Percentiles rank a stretch among this genome's conserved stretches.
Conservation (phyloP, 2,888 invertebrate species). For the Imbricaverruca yamaguchii region DNA sequence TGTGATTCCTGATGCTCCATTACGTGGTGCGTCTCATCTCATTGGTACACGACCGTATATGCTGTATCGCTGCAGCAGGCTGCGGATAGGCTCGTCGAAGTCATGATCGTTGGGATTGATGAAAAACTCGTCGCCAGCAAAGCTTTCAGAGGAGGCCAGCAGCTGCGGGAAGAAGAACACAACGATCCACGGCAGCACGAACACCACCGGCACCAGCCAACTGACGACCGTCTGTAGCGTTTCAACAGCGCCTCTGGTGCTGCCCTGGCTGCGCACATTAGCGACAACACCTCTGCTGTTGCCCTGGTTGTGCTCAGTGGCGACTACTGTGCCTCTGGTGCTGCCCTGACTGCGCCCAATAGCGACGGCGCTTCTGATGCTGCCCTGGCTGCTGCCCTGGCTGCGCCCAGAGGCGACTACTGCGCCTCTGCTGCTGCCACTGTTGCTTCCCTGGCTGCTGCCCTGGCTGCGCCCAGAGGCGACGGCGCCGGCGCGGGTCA, state of each 20-base stretch:
- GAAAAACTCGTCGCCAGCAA: not conserved
- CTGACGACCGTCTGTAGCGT: not conserved
- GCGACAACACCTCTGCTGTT: too few species aligned
- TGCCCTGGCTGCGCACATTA: not conserved
- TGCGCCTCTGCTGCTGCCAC: too few species aligned
- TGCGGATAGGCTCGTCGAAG: not conserved
- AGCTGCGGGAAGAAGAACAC: not conserved
- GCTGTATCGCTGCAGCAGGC: not conserved
- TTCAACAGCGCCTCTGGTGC: not conserved
- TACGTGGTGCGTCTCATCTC: too few species aligned
- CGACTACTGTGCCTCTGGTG: too few species aligned
- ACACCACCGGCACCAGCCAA: not conserved
- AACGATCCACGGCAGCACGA: not conserved
- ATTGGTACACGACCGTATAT: too few species aligned
- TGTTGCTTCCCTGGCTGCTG: too few species aligned
- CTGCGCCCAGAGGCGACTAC: not conserved
- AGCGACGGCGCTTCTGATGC: too few species aligned
- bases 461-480: not conserved
- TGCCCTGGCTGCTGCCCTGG: too few species aligned
- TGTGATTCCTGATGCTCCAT: too few species aligned
- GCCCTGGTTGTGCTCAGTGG: too few species aligned
- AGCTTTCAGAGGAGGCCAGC: not conserved
- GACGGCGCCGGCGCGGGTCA: not conserved
- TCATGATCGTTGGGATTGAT: not conserved
- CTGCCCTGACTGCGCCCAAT: too few species aligned